Base-by-base conservation (phyloP, 35 echinoderm and acorn worm species). In the Nesometra sesokonis region DNA sequence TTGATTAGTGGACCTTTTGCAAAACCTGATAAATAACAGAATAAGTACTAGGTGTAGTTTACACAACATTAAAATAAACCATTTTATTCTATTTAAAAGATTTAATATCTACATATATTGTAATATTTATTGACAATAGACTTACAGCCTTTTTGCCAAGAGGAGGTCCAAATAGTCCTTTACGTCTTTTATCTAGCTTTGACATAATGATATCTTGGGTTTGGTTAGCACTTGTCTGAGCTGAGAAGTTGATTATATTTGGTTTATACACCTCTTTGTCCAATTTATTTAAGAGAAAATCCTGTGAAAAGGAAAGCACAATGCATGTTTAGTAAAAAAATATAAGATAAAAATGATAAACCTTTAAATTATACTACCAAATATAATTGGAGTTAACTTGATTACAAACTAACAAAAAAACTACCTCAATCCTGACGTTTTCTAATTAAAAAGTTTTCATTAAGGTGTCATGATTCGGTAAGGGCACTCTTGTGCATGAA, bases 151-250 rank as follows among this genome's bases (percentile, higher is more conserved):
- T 97, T 85, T 97, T 97, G 9, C 95, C 95, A 89, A 97, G 93
- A 5, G 95, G 95, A 17, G 95, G 95, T 30, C 95, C 95, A 78
- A 91, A 97, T 17, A 97, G 87, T 19, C 95, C 95, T 82, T 97
- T 97, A 23, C 95, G 35, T 46, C 95, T 88, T 40, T 97, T 97
- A 92, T 97, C 95, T 85, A 97, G 85, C 47, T 97, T 97, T 23
- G 95, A 97, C 95, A 97, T 97, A 87, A 97, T 97, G 40, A 97
- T 97, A 36, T 97, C 91, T 82, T 97, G 95, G 3, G 95, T 97
- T 85, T 97, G 95, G 33, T 97, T 97, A 76, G 95, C 95, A 2
- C 89, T 94, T 0, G 95, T 97, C 81, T 97, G 95, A 76, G 95
- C 95, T 9, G 95, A 97, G 92, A 97, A 97, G 90, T 97, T 97